A percentile compares a stretch with the other conserved stretches of the same genome.
Conservation (phyloP, 2,797 vertebrate species). For the Percopsis omiscomaycus region DNA sequence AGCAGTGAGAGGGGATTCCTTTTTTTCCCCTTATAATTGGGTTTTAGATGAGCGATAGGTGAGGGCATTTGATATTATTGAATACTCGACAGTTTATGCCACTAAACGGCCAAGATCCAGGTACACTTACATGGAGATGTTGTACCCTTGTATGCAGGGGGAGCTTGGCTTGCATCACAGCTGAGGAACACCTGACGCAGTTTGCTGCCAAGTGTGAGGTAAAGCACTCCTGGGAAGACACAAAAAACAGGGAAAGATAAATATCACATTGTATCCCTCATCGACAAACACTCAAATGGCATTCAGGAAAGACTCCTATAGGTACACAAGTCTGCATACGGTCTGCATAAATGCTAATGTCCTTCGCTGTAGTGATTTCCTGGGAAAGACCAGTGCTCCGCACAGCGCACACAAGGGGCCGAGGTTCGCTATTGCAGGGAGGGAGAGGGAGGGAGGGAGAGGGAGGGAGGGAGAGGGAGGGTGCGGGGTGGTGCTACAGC, state of each 20-base stretch:
- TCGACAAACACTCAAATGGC: background rate
- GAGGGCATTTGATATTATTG: conserved; percentile 34
- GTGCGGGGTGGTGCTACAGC: background rate
- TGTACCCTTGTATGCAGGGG: conserved; percentile 33
- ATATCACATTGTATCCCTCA: background rate
- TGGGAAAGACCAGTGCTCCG: conserved; percentile 20
- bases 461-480: conserved; percentile 15
- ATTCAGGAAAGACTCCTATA: background rate
- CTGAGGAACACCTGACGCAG: conserved; percentile 8
- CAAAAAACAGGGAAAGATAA: background rate
- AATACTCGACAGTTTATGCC: conserved; percentile 37
- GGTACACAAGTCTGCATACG: no score
- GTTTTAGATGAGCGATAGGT: conserved; percentile 30
- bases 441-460: conserved; percentile 21
- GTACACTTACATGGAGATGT: conserved; percentile 54
- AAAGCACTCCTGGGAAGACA: no score
- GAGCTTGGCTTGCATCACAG: conserved; percentile 50
- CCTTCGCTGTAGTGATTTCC: background rate
- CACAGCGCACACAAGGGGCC: conserved; percentile 57
- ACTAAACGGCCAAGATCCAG: background rate
- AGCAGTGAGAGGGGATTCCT: conserved; percentile 53
- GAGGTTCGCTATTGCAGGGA: conserved; percentile 46
- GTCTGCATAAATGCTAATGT: background rate
- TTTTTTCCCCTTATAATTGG: conserved; percentile 13
- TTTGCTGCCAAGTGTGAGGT: background rate